Conservation (phyloP, 2,797 vertebrate genomes). For the Botia almorhae region DNA sequence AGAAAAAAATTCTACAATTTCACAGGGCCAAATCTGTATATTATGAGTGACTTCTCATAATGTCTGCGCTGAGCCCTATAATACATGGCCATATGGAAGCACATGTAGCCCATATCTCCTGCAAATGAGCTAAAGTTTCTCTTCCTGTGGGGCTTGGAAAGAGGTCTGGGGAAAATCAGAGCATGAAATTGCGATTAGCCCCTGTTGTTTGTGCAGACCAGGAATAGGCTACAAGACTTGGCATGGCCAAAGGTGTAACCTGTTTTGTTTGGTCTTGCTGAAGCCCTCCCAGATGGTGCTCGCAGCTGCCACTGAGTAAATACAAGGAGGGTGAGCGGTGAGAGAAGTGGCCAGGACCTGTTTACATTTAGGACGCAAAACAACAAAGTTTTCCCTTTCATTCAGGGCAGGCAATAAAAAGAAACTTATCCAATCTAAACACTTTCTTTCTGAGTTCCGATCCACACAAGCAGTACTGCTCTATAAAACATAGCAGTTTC, state of each 20-base stretch:
- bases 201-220: constrained; percentile 88
- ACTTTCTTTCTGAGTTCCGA: constrained; percentile 19
- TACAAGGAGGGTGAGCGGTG: constrained; percentile 87
- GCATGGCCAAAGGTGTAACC: constrained; percentile 98
- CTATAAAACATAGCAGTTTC: not conserved
- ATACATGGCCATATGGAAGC: constrained; percentile 53
- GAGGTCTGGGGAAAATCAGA: constrained; percentile 91
- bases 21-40: not conserved
- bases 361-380: constrained; percentile 52
- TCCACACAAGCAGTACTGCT: not conserved
- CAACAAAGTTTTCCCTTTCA: constrained; percentile 52
- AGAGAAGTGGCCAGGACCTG: constrained; percentile 66
- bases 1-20: not conserved
- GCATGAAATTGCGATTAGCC: constrained; percentile 99
- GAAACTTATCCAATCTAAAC: constrained; percentile 32
- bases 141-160: constrained; percentile 76
- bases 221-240: constrained; percentile 84
- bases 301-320: constrained; percentile 98
- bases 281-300: constrained; percentile 95
- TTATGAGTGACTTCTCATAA: constrained; percentile 4
- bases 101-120: constrained; percentile 48
- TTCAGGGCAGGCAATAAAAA: constrained; percentile 36
- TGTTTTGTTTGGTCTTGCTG: constrained; percentile 94
- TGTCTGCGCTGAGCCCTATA: constrained; percentile 56
- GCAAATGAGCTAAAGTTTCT: constrained; percentile 65